A percentile compares a stretch with the other conserved stretches of the same genome.
These are phyloP conservation scores for Prionailurus viverrinus DNA, from an alignment of 2,113 vertebrate species.

Conservation along the genomic window DNA sequence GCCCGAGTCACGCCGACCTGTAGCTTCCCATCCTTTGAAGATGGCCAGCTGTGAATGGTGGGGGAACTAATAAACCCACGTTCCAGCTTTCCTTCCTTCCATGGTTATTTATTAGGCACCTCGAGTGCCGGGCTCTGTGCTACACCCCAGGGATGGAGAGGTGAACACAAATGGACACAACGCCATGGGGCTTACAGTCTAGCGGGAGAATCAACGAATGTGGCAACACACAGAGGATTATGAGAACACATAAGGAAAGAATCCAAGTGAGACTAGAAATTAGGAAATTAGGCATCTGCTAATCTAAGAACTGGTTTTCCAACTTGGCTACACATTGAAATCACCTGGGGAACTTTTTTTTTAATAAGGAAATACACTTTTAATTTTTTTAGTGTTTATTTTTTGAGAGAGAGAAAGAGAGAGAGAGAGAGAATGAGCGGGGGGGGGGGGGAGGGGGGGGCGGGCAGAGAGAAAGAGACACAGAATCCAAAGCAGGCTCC, in stretches of 20 bases:
- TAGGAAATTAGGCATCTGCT: background rate
- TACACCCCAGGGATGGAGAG: background rate
- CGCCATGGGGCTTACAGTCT: background rate
- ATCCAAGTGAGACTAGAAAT: background rate
- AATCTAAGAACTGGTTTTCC: background rate
- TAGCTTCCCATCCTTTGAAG: background rate
- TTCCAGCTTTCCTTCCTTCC: background rate
- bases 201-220: background rate
- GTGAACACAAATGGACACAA: background rate
- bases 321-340: background rate
- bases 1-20: background rate
- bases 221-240: background rate
- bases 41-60: no score
- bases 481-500: no score
- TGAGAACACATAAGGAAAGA: background rate
- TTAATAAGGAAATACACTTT: no score
- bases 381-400: no score
- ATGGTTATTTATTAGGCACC: background rate
- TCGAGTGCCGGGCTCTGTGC: background rate
- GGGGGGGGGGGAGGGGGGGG: fast-evolving
- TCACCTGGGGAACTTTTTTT: background rate
- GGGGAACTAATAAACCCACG: background rate
- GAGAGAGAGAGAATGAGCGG: no score
- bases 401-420: no score
- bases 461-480: no score